Conservation (phyloP, 2,113 vertebrate genomes). For the Cyanoramphus novaezelandiae region DNA sequence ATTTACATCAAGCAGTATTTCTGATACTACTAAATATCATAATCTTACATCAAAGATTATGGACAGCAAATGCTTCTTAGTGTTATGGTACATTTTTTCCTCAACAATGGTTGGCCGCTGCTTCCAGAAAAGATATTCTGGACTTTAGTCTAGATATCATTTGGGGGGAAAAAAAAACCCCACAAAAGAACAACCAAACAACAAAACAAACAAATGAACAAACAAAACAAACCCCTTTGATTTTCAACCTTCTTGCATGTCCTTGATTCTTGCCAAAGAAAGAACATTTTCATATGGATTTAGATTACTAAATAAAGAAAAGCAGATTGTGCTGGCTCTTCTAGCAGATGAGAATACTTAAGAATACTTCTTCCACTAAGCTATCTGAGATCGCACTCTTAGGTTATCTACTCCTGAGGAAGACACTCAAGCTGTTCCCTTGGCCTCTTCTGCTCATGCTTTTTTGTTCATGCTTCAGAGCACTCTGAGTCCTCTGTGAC, state of each 20-base stretch:
- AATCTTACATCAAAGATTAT: neutral
- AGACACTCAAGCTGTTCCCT: neutral
- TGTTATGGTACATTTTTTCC: neutral
- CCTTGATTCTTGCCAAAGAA: neutral
- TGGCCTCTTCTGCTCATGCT: fast-evolving
- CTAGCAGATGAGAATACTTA: neutral
- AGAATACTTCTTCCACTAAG: neutral
- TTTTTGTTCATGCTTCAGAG: neutral
- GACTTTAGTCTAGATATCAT: neutral
- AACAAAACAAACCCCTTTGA: neutral
- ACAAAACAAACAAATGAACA: neutral
- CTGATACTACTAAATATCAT: neutral
- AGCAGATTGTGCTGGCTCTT: neutral
- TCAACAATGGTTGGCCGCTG: neutral
- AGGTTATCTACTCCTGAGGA: neutral
- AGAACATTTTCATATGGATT: neutral
- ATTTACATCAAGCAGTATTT: neutral
- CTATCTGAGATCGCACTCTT: neutral
- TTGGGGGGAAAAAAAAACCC: neutral
- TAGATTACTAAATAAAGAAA: neutral
- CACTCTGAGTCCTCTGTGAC: neutral
- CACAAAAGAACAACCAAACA: neutral
- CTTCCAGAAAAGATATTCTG: neutral
- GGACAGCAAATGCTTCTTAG: neutral
- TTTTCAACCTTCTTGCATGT: neutral